Percentiles rank a stretch among this genome's conserved stretches.
Evolutionary conservation across 2,888 invertebrate genomes (phyloP).

Genomic region (Lepidocyrtoides sp.): DNA sequence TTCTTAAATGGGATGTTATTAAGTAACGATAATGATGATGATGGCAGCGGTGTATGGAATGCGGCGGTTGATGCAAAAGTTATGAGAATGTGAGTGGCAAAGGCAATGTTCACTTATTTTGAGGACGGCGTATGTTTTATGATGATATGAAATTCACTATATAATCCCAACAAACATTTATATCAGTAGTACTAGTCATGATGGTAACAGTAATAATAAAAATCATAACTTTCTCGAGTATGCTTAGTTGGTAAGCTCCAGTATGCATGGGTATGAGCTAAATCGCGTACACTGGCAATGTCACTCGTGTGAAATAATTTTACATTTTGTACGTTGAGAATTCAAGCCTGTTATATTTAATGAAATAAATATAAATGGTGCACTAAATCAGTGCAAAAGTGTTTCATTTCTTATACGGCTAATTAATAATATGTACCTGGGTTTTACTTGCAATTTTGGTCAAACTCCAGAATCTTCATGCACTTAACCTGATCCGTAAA

Average conservation of each 20-base stretch:
- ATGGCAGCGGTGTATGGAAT: too few relatives aligned
- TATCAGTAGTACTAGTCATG: neutral
- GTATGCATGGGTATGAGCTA: neutral
- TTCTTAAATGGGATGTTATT: slow-evolving; percentile 41
- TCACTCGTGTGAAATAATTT: too few relatives aligned
- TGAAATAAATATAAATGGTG: too few relatives aligned
- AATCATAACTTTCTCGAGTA: neutral
- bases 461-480: too few relatives aligned
- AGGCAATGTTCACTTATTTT: neutral
- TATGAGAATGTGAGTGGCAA: neutral
- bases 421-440: too few relatives aligned
- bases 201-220: neutral
- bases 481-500: too few relatives aligned
- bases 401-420: too few relatives aligned
- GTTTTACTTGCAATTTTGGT: too few relatives aligned
- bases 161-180: neutral
- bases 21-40: slow-evolving; percentile 6
- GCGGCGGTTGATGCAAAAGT: neutral
- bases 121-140: slow-evolving; percentile 19
- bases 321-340: too few relatives aligned
- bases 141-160: neutral
- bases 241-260: neutral
- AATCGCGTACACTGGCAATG: too few relatives aligned
- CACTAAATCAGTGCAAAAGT: too few relatives aligned
- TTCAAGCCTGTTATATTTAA: too few relatives aligned